These are phyloP conservation scores for Toxonevra muliebris DNA, from an alignment of 2,888 invertebrate species.

Conservation along the genomic window DNA sequence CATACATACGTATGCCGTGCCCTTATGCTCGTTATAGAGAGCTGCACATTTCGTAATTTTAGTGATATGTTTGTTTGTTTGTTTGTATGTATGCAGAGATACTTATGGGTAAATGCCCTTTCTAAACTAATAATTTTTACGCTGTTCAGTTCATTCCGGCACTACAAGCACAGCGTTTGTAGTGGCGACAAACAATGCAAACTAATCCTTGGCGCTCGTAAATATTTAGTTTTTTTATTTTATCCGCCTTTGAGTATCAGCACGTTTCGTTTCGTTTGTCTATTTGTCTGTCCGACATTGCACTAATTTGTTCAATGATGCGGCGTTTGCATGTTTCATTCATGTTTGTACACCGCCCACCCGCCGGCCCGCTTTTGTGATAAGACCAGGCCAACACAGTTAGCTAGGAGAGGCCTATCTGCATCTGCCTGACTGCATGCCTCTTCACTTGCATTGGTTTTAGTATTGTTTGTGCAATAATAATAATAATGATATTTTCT, in stretches of 20 bases:
- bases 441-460: too few relatives aligned
- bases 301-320: conserved; percentile 18
- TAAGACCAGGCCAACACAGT: too few relatives aligned
- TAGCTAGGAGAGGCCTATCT: too few relatives aligned
- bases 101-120: neutral
- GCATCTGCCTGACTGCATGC: too few relatives aligned
- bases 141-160: neutral
- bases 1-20: conserved; percentile 12
- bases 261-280: neutral
- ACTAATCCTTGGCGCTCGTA: conserved; percentile 16
- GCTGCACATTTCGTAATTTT: neutral
- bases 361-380: neutral
- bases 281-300: conserved; percentile 6
- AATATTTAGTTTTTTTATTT: conserved; percentile 5
- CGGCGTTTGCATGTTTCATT: neutral
- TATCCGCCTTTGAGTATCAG: neutral
- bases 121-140: neutral
- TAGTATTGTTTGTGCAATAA: too few relatives aligned
- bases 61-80: neutral
- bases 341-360: conserved; percentile 1
- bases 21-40: neutral
- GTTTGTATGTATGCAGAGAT: neutral
- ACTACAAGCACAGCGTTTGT: neutral
- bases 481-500: too few relatives aligned
- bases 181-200: conserved; percentile 35